Conservation (phyloP, 2,797 vertebrate species). For the Lindbergichthys nudifrons region DNA sequence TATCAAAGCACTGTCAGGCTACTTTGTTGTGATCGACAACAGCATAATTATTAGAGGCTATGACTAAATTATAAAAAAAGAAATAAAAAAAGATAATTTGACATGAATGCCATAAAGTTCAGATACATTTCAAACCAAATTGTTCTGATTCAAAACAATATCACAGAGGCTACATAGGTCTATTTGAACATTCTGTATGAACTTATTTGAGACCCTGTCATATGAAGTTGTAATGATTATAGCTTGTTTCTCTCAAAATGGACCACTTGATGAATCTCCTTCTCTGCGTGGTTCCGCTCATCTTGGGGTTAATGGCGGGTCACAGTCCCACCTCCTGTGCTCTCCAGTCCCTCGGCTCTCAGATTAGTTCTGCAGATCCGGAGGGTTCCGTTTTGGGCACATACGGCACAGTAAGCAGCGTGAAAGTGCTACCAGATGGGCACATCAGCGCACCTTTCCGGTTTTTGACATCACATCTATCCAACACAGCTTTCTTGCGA, state of each 20-base stretch:
- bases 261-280: constrained; percentile 52
- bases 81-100: background rate
- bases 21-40: no score
- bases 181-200: background rate
- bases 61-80: no score
- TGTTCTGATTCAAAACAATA: background rate
- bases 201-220: background rate
- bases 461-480: constrained; percentile 71
- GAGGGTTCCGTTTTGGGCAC: constrained; percentile 70
- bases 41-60: constrained; percentile 3
- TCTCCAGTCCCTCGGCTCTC: constrained; percentile 52
- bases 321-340: constrained; percentile 72
- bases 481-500: constrained; percentile 60
- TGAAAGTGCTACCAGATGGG: constrained; percentile 86
- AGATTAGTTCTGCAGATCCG: constrained; percentile 81
- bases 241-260: constrained; percentile 41
- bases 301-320: constrained; percentile 79
- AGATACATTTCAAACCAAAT: background rate
- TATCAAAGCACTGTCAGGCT: constrained; percentile 12
- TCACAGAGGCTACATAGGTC: background rate
- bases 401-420: constrained; percentile 73
- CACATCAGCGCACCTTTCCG: constrained; percentile 79
- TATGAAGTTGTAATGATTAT: constrained; percentile 30
- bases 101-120: background rate
- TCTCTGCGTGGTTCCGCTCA: constrained; percentile 72